Evolutionary conservation across 2,113 vertebrate genomes (phyloP).

Genomic region (Phainopepla nitens): DNA sequence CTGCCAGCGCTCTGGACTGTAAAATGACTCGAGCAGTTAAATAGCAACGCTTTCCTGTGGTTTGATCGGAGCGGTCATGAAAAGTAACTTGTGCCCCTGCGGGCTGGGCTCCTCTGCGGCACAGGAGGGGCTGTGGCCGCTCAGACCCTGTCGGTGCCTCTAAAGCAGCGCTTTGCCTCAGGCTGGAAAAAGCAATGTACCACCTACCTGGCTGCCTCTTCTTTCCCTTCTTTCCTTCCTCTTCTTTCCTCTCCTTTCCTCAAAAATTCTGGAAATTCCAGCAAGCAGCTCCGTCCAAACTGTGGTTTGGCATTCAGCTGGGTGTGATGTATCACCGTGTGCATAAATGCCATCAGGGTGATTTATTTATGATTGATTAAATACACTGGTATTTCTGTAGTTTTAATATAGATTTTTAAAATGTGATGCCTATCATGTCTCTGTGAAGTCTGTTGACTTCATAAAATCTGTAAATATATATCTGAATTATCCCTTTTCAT

Average conservation of each 20-base stretch:
- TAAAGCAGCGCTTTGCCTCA: accelerated
- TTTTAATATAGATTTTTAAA: not conserved
- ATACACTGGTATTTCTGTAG: not conserved
- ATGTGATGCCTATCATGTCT: not conserved
- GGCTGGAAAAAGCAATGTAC: not conserved
- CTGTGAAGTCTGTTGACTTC: not conserved
- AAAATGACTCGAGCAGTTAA: too few species aligned
- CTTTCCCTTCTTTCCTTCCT: not conserved
- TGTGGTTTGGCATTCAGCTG: not conserved
- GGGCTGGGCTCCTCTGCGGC: not conserved
- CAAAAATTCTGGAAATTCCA: not conserved
- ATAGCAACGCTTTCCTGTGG: not conserved
- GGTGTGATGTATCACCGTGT: not conserved
- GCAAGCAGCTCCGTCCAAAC: not conserved
- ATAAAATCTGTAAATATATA: not conserved
- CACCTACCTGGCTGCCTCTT: not conserved
- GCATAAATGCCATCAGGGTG: not conserved
- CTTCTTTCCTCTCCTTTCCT: not conserved
- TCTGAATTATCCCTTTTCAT: not conserved
- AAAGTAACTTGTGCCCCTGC: not conserved
- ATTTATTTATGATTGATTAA: not conserved
- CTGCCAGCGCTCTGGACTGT: not conserved
- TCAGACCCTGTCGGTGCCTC: not conserved
- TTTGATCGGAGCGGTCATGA: not conserved
- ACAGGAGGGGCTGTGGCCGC: not conserved